Base-by-base conservation (phyloP, 30 jellyfish, hydroid and myxozoan species). In the Cassiopea xamachana region DNA sequence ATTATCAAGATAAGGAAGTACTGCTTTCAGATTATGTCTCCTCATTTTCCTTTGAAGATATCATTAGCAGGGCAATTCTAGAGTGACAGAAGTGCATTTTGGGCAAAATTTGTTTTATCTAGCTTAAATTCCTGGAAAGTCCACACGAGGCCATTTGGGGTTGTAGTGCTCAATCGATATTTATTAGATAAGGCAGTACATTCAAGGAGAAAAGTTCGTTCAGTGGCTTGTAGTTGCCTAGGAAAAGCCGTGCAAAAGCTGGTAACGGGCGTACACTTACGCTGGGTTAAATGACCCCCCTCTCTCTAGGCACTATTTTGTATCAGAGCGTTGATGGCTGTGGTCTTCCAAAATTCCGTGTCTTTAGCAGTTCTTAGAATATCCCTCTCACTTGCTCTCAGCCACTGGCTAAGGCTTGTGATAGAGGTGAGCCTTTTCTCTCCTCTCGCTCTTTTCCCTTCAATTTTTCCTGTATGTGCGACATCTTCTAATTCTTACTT, bases 261-360 rank as follows among this genome's bases (percentile, higher is more conserved):
- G 39, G 39, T 27, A 27, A 27, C 39, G 39, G 39, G 0, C 39
- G 39, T 27, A 59, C 8, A 59, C 69, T 59, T 59, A 7, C 14
- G 0, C 69, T 59, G 13, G 69, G 14, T 6, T 59, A 59, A 7
- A 7, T 59, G 69, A 6, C 69, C 14, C 14, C 69, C 14, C 14
- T 59, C 69, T 59, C 14, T 14, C 14, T 59, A 7, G 8, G 8
- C 69, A 6, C 69, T 14, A 6, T 14, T 14, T 59, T 59, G 13
- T 59, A 6, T 71, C 85, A 83, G 91, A 83, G 2, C 58, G 59
- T 58, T 80, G 89, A 69, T 75, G 89, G 19, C 78, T 80, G 2
- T 80, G 77, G 89, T 0, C 1, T 55, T 80, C 89, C 89, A 67
- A 1, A 55, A 64, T 80, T 50, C 60, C 27, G 69, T 51, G 89